Evolutionary conservation across 2,888 invertebrate genomes (phyloP).

Genomic region (Malachius bipustulatus): DNA sequence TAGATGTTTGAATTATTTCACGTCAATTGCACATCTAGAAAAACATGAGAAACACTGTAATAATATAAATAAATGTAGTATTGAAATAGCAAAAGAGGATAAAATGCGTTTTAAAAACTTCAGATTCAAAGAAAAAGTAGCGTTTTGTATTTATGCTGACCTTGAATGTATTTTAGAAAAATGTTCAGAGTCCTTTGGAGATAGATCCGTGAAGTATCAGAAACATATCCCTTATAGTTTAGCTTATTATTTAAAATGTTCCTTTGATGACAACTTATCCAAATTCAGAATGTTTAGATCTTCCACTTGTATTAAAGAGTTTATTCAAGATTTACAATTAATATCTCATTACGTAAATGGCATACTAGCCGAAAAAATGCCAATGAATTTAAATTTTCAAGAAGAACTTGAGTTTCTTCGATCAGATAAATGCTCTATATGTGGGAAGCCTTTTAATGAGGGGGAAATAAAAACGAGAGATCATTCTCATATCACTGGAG

Average conservation of each 20-base stretch:
- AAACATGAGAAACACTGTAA: background rate
- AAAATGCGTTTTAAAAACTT: too few species aligned
- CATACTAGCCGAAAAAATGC: conserved; percentile 15
- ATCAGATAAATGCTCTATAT: conserved; percentile 19
- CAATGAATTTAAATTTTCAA: conserved; percentile 11
- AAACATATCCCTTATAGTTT: conserved; percentile 17
- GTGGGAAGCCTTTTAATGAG: conserved; percentile 14
- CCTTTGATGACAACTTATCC: conserved; percentile 20
- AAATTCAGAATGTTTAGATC: conserved; percentile 17
- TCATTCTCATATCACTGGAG: conserved; percentile 25
- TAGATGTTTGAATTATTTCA: background rate
- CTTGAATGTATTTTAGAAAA: conserved; percentile 11
- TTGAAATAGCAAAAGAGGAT: background rate
- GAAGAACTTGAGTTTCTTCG: conserved; percentile 9
- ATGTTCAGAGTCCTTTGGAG: background rate
- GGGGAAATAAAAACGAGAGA: conserved; percentile 20
- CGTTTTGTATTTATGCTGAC: conserved; percentile 14
- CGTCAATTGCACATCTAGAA: background rate
- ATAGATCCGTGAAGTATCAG: conserved; percentile 11
- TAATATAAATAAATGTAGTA: conserved; percentile 1
- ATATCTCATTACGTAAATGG: conserved; percentile 14
- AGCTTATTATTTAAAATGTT: conserved; percentile 22
- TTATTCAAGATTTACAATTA: conserved; percentile 15
- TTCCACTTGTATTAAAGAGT: conserved; percentile 20
- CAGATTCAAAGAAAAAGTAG: conserved; percentile 12